Evolutionary conservation across 2,797 vertebrate species (phyloP).

Genomic region (Chelmon rostratus): DNA sequence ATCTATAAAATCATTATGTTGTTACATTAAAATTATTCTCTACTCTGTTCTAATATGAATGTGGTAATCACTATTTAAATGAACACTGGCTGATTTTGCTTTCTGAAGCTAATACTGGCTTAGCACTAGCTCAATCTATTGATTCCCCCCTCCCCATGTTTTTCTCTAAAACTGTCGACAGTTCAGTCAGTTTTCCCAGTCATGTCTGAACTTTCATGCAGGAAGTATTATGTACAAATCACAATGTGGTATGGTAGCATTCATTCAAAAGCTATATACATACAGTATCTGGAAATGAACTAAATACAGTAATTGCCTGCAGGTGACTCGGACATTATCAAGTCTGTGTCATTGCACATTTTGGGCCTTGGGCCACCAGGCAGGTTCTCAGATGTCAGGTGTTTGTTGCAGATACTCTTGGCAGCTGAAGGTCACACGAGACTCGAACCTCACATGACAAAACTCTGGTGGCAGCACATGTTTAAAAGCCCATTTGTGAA

Average conservation of each 20-base stretch:
- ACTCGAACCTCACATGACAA: constrained; percentile 58
- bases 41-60: constrained; percentile 46
- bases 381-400: constrained; percentile 72
- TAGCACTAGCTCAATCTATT: neutral
- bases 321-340: constrained; percentile 40
- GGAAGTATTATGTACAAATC: constrained; percentile 5
- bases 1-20: constrained; percentile 76
- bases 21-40: constrained; percentile 79
- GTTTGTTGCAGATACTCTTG: constrained; percentile 59
- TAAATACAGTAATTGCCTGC: constrained; percentile 2
- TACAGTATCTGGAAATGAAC: constrained; percentile 4
- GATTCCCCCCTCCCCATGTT: neutral
- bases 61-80: constrained; percentile 26
- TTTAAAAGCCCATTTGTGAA: neutral
- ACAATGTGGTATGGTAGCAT: neutral
- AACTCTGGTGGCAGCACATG: neutral
- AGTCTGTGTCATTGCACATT: constrained; percentile 51
- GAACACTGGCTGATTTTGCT: neutral
- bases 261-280: neutral
- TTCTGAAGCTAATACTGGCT: neutral
- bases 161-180: neutral
- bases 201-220: constrained; percentile 4
- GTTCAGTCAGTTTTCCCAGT: neutral
- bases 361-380: constrained; percentile 44
- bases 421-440: constrained; percentile 71